phyloP scores from a whole-genome alignment of 2,113 vertebrate species.

The Perca flavescens region DNA sequence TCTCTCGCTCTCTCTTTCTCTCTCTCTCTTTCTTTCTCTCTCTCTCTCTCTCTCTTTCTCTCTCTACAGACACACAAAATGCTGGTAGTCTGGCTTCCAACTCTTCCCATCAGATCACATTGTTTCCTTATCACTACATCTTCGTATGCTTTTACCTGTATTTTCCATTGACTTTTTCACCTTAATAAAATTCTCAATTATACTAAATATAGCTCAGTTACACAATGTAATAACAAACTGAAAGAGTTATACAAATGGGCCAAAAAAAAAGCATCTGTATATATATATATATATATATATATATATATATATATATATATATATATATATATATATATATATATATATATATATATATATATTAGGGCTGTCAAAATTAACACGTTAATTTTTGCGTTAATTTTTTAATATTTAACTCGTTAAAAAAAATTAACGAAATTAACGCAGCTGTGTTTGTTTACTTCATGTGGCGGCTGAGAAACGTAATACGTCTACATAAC shows the following conservation, averaged over 20 bases:
- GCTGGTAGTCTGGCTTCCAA: conserved; percentile 5
- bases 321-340: too few relatives aligned
- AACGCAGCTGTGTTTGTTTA: too few relatives aligned
- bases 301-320: too few relatives aligned
- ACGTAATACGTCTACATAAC: too few relatives aligned
- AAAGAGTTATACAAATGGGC: neutral
- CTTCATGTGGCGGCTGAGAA: too few relatives aligned
- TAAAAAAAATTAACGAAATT: too few relatives aligned
- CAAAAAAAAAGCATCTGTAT: too few relatives aligned
- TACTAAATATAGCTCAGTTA: neutral
- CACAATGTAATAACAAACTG: neutral
- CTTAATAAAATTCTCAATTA: neutral
- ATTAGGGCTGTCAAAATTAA: too few relatives aligned
- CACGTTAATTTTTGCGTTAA: too few relatives aligned
- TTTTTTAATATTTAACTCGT: too few relatives aligned
- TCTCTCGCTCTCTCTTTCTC: neutral
- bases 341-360: too few relatives aligned
- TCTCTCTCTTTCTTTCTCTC: neutral
- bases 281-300: too few relatives aligned
- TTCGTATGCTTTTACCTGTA: neutral
- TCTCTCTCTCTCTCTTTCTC: conserved; percentile 1
- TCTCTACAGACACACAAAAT: conserved; percentile 11
- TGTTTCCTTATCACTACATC: conserved; percentile 4
- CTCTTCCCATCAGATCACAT: neutral
- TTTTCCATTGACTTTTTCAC: conserved; percentile 6